Evolutionary conservation across 1,140 invertebrate species (phyloP).

Genomic region (Hetaerina americana): DNA sequence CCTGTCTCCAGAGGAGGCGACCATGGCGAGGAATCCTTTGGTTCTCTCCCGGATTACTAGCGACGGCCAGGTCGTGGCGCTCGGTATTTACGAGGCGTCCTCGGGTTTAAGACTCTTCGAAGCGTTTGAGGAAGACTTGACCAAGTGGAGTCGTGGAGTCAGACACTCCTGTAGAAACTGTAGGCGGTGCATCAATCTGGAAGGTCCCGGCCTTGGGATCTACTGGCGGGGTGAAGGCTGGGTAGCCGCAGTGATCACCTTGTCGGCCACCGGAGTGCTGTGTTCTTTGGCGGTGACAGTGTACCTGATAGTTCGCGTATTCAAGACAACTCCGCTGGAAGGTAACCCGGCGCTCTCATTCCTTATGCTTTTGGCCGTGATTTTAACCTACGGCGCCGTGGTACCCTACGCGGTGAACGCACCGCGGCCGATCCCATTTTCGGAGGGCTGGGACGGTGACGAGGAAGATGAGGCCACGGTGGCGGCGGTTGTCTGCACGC

Average conservation of each 20-base stretch:
- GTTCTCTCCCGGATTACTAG: not conserved
- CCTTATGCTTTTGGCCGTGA: slow-evolving; percentile 31
- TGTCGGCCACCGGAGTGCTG: slow-evolving; percentile 31
- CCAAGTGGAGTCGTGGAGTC: not conserved
- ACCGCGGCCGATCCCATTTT: slow-evolving; percentile 10
- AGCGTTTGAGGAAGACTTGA: not conserved
- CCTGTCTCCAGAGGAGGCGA: not conserved
- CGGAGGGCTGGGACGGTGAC: slow-evolving; percentile 27
- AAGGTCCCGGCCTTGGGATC: not conserved
- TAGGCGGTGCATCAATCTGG: not conserved
- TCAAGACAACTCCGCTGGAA: slow-evolving; percentile 34
- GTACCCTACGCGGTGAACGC: slow-evolving; percentile 39
- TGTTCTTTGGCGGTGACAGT: slow-evolving; percentile 30
- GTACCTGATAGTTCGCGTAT: slow-evolving; percentile 37
- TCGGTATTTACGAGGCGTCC: not conserved
- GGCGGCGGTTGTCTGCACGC: slow-evolving; percentile 26
- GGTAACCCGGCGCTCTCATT: slow-evolving; percentile 34
- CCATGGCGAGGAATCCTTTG: not conserved
- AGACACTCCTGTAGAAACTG: not conserved
- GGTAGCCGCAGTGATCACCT: slow-evolving; percentile 34
- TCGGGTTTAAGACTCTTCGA: not conserved
- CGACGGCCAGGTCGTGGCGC: not conserved
- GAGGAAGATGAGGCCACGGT: slow-evolving; percentile 11
- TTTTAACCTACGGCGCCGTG: slow-evolving; percentile 35
- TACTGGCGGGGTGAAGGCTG: slow-evolving; percentile 28